A percentile compares a stretch with the other conserved stretches of the same genome.
Conservation (phyloP, 1,140 invertebrate species). For the Caenorhabditis tropicalis region DNA sequence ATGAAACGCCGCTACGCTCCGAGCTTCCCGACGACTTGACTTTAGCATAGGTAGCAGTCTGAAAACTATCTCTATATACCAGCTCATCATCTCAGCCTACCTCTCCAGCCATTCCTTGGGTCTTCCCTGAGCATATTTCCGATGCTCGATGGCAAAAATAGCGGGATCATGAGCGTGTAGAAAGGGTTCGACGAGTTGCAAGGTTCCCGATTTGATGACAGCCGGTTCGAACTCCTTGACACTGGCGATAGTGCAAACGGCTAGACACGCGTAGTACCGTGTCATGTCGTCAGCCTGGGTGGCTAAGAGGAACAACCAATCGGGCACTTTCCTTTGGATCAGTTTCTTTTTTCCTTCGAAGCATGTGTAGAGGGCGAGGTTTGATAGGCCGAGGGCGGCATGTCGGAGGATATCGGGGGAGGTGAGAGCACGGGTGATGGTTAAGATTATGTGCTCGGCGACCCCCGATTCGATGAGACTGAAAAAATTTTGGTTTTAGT, state of each 20-base stretch:
- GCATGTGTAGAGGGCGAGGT: constrained; percentile 88
- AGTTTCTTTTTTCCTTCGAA: constrained; percentile 43
- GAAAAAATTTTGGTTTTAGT: constrained; percentile 24
- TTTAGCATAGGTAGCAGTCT: constrained; percentile 92
- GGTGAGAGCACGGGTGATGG: constrained; percentile 79
- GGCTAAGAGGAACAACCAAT: constrained; percentile 96
- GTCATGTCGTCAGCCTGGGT: constrained; percentile 93
- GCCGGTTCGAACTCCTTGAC: constrained; percentile 78
- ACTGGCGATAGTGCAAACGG: constrained; percentile 92
- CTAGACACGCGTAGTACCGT: constrained; percentile 89
- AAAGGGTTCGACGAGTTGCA: constrained; percentile 94
- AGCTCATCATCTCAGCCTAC: too few species aligned
- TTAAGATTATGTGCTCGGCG: constrained; percentile 83
- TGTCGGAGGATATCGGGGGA: constrained; percentile 80
- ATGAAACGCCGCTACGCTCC: constrained; percentile 95
- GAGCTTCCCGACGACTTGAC: constrained; percentile 93
- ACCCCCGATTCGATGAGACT: constrained; percentile 74
- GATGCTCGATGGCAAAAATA: constrained; percentile 86
- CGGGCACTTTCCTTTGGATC: constrained; percentile 78
- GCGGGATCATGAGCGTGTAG: constrained; percentile 90
- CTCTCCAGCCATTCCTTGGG: constrained; percentile 85
- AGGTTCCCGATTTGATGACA: constrained; percentile 74
- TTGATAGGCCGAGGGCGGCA: constrained; percentile 92
- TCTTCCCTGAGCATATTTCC: constrained; percentile 91
- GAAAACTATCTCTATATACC: constrained; percentile 75